Evolutionary conservation across 2,113 vertebrate species (phyloP), one percentile per base, ranked within the genome.

Genomic region (Columba livia): DNA sequence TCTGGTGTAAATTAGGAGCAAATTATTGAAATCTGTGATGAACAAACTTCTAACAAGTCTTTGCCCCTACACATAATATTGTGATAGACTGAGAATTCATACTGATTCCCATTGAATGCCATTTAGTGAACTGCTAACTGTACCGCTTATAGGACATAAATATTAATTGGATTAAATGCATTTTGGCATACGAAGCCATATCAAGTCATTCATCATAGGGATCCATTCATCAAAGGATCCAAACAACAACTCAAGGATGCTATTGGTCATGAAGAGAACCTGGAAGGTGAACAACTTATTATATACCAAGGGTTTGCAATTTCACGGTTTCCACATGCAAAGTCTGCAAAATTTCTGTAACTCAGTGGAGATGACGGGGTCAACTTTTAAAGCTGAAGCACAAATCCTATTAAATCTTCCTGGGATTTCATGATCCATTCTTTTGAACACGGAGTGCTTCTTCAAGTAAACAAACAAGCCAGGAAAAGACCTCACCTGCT

Each of bases 401-500:
- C 28, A 89, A 96, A 95, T 79, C 70, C 36, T 73, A 17, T 84
- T 67, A 70, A 20, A 61, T 47, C 74, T 85, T 69, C 26, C 25
- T 77, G 23, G 57, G 66, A 91, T 95, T 95, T 91, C 65, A 36
- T 3, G 3, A 62, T 54, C 44, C 2, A 1, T 77, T 61, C 44
- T 19, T 89, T 79, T 85, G 81, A 93, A 70, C 34, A 31, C 19
- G 77, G 53, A 75, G 12, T 36, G 28, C 8, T 54, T 25, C 54
- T 80, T 88, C 66, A 66, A 78, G 91, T 18, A 75, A 89, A 93
- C 72, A 93, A 93, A 81, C 42, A 32, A 89, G 48, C 32, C 28
- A 70, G 47, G 29, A 15, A 85, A 88, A 66, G 10, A 51, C 64
- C 54, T 85, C 29, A 19, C 38, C 24, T 53, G 31, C 72, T 75